These are phyloP conservation scores for Salpingus planirostris DNA, from an alignment of 2,888 invertebrate species.

Conservation along the genomic window DNA sequence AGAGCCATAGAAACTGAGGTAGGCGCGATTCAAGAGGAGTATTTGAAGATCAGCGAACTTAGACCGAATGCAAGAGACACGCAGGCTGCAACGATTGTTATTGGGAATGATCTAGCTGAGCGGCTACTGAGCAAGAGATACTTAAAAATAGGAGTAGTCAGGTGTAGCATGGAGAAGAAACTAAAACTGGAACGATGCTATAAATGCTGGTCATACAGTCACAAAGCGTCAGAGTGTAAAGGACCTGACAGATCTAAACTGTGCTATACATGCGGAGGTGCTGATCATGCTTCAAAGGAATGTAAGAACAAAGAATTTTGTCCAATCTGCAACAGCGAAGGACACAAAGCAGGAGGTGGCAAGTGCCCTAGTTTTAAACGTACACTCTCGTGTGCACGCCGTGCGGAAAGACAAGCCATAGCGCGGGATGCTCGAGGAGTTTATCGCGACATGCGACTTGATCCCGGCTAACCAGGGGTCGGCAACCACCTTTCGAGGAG, in stretches of 20 bases:
- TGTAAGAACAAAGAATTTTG: neutral
- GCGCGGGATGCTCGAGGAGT: too few species aligned
- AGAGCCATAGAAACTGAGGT: neutral
- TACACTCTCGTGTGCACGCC: too few species aligned
- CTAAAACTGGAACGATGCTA: neutral
- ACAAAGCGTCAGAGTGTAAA: neutral
- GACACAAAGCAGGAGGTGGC: neutral
- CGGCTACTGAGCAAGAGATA: neutral
- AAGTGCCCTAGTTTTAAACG: too few species aligned
- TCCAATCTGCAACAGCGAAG: neutral
- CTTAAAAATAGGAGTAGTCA: neutral
- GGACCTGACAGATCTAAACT: neutral
- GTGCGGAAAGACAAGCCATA: too few species aligned
- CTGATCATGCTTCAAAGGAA: neutral
- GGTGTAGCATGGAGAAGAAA: neutral
- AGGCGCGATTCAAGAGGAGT: neutral
- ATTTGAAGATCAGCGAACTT: neutral
- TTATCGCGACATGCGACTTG: too few species aligned
- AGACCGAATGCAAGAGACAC: neutral
- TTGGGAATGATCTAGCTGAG: neutral
- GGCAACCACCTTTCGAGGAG: too few species aligned
- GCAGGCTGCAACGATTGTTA: neutral
- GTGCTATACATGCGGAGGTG: neutral
- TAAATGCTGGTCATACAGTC: neutral
- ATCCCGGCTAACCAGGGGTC: too few species aligned